Base-by-base conservation (phyloP, 2,113 vertebrate genomes). In the Setophaga petechia region DNA sequence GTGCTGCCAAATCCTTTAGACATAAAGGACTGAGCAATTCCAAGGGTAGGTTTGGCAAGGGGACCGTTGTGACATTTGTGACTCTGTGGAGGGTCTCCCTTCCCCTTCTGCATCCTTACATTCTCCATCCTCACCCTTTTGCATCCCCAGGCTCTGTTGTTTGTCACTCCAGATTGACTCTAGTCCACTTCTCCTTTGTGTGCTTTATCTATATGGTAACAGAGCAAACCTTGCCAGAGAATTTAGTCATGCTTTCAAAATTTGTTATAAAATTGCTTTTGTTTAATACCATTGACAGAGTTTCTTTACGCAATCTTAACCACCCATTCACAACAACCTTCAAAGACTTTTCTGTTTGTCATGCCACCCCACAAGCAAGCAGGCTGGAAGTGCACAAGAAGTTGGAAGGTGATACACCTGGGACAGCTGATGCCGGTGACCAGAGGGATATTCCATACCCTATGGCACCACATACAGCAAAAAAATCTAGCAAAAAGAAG, bases 201-300 rank as follows among this genome's bases (percentile, higher is more conserved):
- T n/a, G 44, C 28, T 59, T 23, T 22, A 28, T 28, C 19, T 17
- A 0, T 8, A 23, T 10, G 9, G 10, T 17, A n/a, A 24, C 8
- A 74, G 21, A 43, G 12, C 4, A 49, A 59, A 59, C 5, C 3
- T 30, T 20, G 37, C 15, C 15, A 8, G 0, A 37, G 17, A 73
- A 58, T 8, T 9, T 22, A 2, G 2, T 14, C 0, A 0, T 10
- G 21, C 9, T 51, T 66, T 23, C n/a, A 25, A 25, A 12, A 31
- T n/a, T 61, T 23, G 15, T 63, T 4, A 7, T 15, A 65, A 27
- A 63, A 55, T 39, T 46, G 3, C 5, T 73, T 54, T 39, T 63
- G 18, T 8, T 46, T 11, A 28, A 28, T 46, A 31, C 11, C 5
- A 33, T 63, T 57, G 7, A 23, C 41, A n/a, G n/a, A 20, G 35